Conservation (phyloP, 2,113 vertebrate species). For the Axis porcinus region DNA sequence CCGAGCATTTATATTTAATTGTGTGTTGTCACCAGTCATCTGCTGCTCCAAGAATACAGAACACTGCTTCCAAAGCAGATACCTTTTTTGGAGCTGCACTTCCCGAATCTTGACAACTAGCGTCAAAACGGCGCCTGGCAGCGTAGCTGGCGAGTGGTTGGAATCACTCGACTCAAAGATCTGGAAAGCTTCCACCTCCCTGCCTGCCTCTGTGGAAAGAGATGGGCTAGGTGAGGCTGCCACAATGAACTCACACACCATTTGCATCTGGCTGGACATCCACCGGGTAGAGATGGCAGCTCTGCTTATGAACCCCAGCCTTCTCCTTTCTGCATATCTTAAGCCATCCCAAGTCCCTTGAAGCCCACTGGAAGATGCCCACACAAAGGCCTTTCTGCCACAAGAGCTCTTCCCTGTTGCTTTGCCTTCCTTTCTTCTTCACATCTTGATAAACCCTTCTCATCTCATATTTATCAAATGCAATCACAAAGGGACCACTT, state of each 20-base stretch:
- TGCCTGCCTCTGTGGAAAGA: background rate
- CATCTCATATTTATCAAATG: constrained; percentile 51
- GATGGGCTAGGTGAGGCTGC: background rate
- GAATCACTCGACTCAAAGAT: constrained; percentile 11
- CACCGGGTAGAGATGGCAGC: background rate
- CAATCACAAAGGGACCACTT: constrained; percentile 65
- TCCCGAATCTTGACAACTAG: constrained; percentile 50
- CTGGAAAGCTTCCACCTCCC: constrained; percentile 39
- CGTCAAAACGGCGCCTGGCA: constrained; percentile 55
- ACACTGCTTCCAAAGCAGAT: constrained; percentile 56
- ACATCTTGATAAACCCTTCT: constrained; percentile 45
- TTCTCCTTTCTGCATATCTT: background rate
- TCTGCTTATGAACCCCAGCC: background rate
- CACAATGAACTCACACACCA: background rate
- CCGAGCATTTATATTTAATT: constrained; percentile 67
- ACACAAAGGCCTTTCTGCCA: background rate
- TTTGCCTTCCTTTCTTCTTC: background rate
- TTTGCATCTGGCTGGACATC: background rate
- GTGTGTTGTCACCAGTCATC: constrained; percentile 56
- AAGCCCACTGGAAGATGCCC: background rate
- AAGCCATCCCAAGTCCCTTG: background rate
- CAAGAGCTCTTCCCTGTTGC: background rate
- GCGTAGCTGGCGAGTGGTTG: constrained; percentile 39
- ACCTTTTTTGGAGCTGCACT: constrained; percentile 74
- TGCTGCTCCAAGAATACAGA: constrained; percentile 71